Evolutionary conservation across 2,888 invertebrate genomes (phyloP).

Genomic region (Lasius fuliginosus): DNA sequence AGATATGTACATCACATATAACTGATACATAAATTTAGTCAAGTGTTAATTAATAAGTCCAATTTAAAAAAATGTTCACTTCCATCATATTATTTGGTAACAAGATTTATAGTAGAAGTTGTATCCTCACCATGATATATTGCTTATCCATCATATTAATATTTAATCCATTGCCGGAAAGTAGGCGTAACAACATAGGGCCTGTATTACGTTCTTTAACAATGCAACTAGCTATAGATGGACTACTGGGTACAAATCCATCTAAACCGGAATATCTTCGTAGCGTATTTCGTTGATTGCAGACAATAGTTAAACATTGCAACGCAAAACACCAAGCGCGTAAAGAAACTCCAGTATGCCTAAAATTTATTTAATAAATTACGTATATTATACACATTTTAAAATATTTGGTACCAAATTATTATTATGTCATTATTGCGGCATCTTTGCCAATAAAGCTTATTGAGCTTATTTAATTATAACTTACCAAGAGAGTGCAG

Average conservation of each 20-base stretch:
- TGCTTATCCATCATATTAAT: constrained; percentile 87
- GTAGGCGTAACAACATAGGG: constrained; percentile 89
- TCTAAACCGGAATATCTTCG: constrained; percentile 80
- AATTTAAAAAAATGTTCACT: background rate
- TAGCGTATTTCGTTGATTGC: constrained; percentile 87
- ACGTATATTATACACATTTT: background rate
- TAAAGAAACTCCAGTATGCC: constrained; percentile 90
- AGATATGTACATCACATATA: background rate
- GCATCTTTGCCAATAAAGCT: background rate
- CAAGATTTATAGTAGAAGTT: background rate
- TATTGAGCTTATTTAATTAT: constrained; percentile 9
- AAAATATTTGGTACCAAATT: background rate
- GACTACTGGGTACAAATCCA: constrained; percentile 82
- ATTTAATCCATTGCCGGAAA: constrained; percentile 89
- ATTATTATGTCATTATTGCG: background rate
- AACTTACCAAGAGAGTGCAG: constrained; percentile 89
- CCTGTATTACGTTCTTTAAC: constrained; percentile 90
- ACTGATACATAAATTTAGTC: background rate
- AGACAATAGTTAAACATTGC: constrained; percentile 91
- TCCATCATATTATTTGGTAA: background rate
- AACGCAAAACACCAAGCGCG: constrained; percentile 93
- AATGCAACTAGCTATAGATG: constrained; percentile 89
- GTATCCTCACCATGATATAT: constrained; percentile 86
- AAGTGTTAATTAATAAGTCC: background rate
- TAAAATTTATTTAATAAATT: constrained; percentile 66